Evolutionary conservation across 2,888 invertebrate genomes (phyloP).

Genomic region (Latheticus oryzae): DNA sequence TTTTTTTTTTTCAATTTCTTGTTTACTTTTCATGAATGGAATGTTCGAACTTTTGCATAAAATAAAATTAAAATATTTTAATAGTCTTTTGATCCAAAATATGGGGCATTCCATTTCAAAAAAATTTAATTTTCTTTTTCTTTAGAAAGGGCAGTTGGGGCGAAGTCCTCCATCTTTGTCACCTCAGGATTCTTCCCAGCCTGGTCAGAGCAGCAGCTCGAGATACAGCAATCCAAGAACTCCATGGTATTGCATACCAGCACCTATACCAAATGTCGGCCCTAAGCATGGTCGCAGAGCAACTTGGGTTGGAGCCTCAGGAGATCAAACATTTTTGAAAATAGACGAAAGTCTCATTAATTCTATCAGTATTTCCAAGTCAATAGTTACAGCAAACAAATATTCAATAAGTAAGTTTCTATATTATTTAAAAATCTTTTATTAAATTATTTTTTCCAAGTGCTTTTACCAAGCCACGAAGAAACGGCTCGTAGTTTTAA

Average conservation of each 20-base stretch:
- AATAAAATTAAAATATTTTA: no score
- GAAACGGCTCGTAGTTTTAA: slow-evolving; percentile 81
- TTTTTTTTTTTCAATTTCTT: no score
- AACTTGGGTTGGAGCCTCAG: slow-evolving; percentile 95
- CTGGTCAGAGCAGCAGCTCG: slow-evolving; percentile 60
- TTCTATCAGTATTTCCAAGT: slow-evolving; percentile 86
- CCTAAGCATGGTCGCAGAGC: slow-evolving; percentile 88
- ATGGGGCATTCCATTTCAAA: no score
- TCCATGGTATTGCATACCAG: slow-evolving; percentile 80
- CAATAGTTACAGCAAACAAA: slow-evolving; percentile 90
- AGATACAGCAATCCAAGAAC: slow-evolving; percentile 63
- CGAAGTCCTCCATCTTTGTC: slow-evolving; percentile 62
- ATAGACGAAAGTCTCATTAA: slow-evolving; percentile 94
- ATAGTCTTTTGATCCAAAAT: no score
- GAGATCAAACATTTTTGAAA: slow-evolving; percentile 94
- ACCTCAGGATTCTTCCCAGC: slow-evolving; percentile 58
- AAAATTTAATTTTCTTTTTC: slow-evolving; percentile 4
- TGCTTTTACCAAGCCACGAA: slow-evolving; percentile 84
- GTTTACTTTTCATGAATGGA: no score
- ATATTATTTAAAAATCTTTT: slow-evolving; percentile 14
- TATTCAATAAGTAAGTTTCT: slow-evolving; percentile 78
- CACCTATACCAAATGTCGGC: slow-evolving; percentile 83
- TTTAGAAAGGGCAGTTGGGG: slow-evolving; percentile 74
- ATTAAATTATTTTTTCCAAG: slow-evolving; percentile 64
- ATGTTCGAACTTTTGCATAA: no score